These are phyloP conservation scores for Megathymus violae DNA, from an alignment of 1,140 invertebrate species.

Conservation along the genomic window DNA sequence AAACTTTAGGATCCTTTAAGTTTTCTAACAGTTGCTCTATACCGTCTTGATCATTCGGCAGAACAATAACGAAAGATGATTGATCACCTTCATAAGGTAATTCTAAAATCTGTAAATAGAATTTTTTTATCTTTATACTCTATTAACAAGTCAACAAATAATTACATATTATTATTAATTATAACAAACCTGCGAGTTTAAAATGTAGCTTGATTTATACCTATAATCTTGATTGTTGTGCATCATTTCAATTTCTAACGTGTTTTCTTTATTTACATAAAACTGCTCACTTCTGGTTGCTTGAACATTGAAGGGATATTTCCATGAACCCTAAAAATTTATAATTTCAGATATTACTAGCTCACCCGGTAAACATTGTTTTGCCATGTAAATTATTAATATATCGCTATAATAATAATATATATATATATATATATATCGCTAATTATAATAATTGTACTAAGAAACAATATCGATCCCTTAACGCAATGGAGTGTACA, in stretches of 20 bases:
- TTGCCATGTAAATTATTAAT: no score
- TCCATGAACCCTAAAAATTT: constrained; percentile 61
- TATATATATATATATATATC: no score
- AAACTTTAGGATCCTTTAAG: constrained; percentile 47
- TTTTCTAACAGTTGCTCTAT: constrained; percentile 53
- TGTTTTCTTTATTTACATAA: constrained; percentile 56
- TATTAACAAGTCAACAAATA: no score
- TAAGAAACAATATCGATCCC: no score
- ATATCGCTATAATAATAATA: no score
- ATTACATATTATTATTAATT: no score
- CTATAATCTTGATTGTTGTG: constrained; percentile 46
- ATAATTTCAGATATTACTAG: neutral
- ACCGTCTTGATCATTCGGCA: constrained; percentile 65
- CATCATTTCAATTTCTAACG: constrained; percentile 60
- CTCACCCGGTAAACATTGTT: no score
- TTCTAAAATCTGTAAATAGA: constrained; percentile 61
- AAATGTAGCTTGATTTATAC: constrained; percentile 55
- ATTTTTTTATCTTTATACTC: no score
- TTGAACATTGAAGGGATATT: constrained; percentile 47
- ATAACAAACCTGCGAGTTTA: constrained; percentile 71
- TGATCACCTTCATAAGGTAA: constrained; percentile 63
- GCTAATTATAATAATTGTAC: no score
- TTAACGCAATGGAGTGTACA: no score
- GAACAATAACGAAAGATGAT: constrained; percentile 55
- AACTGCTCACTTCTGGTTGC: constrained; percentile 54